Base-by-base conservation (phyloP, 2,888 invertebrate species). In the Netelia inedita region DNA sequence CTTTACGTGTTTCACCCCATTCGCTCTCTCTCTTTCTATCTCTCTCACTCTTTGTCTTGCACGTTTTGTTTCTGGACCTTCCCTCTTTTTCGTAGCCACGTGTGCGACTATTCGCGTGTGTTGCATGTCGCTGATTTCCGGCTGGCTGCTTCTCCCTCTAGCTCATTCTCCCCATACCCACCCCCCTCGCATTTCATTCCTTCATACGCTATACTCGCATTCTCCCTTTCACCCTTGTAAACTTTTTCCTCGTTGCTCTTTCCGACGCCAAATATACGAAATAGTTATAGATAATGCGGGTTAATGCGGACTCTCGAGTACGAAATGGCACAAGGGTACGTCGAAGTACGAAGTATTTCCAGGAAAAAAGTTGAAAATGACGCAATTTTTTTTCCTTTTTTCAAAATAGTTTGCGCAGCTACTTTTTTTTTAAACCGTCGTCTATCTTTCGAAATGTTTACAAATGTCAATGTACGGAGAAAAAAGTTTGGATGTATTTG, bases 1-100 rank as follows among this genome's bases (percentile, higher is more conserved):
- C 89, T 88, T 90, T 89, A 90, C 89, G 88, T 89, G 89, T 89
- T 88, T 88, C 79, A 87, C 87, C 85, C 82, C 80, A 83, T 53
- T 2, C 9, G 21, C 50, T 53, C 46, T 73, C 63, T 68, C 69
- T 55, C 35, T 19, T 69, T 19, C 66, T 41, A 46, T 21, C 43
- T 55, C 73, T 2, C 65, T 46, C 63, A 57, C 41, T 53, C 53
- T 63, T 35, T 68, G 61, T 74, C 74, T 69, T 35, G 50, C 73
- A n/a, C 80, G 63, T 78, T 57, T 63, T 19, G 50, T 80, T 59
- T 68, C 80, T 80, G 79, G 72, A 80, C 68, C 74, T 9, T 57
- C 57, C 16, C 74, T 81, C 80, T 55, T 50, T 75, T 75, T 41
- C 41, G 55, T n/a, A 21, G 11, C 41, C 55, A 53, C 65, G 63